These are phyloP conservation scores for Lochmaea capreae DNA, from an alignment of 2,888 invertebrate species.

Conservation along the genomic window DNA sequence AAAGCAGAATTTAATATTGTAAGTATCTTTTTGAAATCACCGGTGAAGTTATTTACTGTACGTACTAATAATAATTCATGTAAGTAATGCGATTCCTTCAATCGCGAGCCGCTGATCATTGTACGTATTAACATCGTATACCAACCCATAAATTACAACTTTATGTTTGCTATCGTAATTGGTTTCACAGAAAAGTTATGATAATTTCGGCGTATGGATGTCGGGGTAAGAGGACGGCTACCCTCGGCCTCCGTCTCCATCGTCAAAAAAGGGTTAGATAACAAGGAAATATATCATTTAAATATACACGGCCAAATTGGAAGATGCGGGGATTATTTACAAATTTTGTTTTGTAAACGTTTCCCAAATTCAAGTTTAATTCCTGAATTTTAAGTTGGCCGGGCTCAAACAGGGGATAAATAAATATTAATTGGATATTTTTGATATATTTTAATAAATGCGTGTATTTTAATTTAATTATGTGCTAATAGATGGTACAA, in stretches of 20 bases:
- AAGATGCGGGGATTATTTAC: conserved; percentile 7
- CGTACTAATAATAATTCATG: background rate
- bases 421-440: too few relatives aligned
- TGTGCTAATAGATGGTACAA: too few relatives aligned
- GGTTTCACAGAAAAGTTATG: conserved; percentile 58
- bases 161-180: conserved; percentile 64
- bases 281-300: conserved; percentile 34
- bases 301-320: conserved; percentile 25
- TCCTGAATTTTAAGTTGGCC: background rate
- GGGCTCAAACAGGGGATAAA: background rate
- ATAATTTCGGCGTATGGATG: conserved; percentile 43
- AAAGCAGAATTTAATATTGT: too few relatives aligned
- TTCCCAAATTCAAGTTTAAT: background rate
- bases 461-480: too few relatives aligned
- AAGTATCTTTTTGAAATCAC: too few relatives aligned
- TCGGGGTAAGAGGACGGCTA: conserved; percentile 17
- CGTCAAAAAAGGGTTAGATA: conserved; percentile 41
- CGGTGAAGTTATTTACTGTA: background rate
- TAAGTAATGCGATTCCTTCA: background rate
- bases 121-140: conserved; percentile 48
- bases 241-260: conserved; percentile 11
- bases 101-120: conserved; percentile 10
- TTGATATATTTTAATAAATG: too few relatives aligned
- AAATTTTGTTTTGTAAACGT: background rate
- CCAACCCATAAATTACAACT: conserved; percentile 64